Percentiles rank a stretch among this genome's conserved stretches.
phyloP scores from a whole-genome alignment of 2,113 vertebrate species.

The Cervus canadensis region DNA sequence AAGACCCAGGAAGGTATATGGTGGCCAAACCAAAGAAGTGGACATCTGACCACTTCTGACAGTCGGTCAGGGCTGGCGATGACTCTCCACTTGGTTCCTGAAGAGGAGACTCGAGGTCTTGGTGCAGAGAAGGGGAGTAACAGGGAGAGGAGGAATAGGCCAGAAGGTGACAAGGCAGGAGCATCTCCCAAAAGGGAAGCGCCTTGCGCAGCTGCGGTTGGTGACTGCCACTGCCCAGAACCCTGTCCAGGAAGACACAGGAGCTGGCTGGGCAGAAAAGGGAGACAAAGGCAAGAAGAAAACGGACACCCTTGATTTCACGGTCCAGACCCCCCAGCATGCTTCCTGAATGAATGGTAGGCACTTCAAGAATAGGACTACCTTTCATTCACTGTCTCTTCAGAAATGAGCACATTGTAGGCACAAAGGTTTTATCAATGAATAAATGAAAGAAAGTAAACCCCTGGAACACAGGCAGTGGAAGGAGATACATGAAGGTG shows the following conservation, averaged over 20 bases:
- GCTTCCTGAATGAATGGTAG: neutral
- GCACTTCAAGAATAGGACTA: neutral
- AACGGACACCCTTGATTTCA: neutral
- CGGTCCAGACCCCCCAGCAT: neutral
- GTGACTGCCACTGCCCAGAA: neutral
- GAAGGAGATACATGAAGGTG: neutral
- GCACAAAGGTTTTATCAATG: neutral
- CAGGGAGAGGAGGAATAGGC: neutral
- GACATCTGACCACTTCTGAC: neutral
- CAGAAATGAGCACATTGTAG: rapidly evolving
- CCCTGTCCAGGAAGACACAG: rapidly evolving
- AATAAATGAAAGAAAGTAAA: neutral
- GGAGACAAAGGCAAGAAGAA: neutral
- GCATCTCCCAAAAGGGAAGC: neutral
- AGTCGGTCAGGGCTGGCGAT: rapidly evolving
- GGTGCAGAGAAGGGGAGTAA: neutral
- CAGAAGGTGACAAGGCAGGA: neutral
- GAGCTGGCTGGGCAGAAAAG: neutral
- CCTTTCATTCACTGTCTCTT: neutral
- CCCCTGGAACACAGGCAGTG: neutral
- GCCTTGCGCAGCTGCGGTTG: neutral
- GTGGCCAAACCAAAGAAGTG: neutral
- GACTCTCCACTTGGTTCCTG: neutral
- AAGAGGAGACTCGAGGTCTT: constrained; percentile 13
- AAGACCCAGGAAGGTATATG: neutral